phyloP scores from a whole-genome alignment of 1,140 invertebrate species.

The Maconellicoccus hirsutus region DNA sequence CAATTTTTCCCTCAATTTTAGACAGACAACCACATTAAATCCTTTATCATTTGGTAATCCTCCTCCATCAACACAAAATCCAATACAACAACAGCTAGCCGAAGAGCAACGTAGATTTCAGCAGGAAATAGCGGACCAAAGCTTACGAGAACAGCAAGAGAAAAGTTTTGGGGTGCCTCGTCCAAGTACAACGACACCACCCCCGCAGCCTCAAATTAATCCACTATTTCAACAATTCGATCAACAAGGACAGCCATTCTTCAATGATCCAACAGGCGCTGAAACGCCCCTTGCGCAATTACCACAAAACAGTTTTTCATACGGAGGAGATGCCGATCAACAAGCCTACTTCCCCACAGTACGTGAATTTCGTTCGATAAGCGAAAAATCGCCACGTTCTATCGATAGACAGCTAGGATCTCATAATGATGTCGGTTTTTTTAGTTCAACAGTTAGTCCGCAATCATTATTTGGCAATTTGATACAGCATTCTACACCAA shows the following conservation, averaged over 20 bases:
- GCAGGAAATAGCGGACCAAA: neutral
- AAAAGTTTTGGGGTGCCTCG: neutral
- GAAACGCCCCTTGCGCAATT: neutral
- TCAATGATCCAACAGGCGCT: neutral
- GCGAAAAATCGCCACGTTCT: neutral
- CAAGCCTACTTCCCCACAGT: neutral
- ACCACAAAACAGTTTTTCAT: neutral
- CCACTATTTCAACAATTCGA: neutral
- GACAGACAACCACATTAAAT: neutral
- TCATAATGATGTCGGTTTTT: conserved; percentile 2
- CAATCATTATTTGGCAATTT: neutral
- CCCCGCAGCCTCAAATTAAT: neutral
- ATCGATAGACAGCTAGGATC: neutral
- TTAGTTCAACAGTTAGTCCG: neutral
- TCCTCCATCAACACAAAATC: neutral
- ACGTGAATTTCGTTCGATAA: conserved; percentile 6
- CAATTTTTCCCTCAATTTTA: neutral
- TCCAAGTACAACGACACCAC: neutral
- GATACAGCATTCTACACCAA: neutral
- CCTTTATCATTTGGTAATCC: neutral
- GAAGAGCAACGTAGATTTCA: conserved; percentile 10
- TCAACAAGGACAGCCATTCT: neutral
- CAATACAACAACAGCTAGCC: neutral
- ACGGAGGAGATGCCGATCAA: neutral
- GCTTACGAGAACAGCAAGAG: neutral